Evolutionary conservation across 2,113 vertebrate genomes (phyloP).

Genomic region (Microtus richardsoni): DNA sequence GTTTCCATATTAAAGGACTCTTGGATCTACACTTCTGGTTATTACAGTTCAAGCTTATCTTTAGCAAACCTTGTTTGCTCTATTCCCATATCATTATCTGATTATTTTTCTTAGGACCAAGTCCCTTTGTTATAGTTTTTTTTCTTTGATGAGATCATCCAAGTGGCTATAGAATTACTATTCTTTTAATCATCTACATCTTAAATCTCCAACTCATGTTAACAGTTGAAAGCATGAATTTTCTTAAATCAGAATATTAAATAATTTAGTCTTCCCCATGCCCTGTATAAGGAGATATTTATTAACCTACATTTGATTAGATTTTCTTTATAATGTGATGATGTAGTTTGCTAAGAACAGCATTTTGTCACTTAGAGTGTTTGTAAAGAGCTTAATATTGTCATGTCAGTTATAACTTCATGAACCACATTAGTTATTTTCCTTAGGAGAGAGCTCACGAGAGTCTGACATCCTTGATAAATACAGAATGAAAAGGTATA

Average conservation of each 20-base stretch:
- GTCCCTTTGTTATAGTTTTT: neutral
- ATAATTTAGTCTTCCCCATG: neutral
- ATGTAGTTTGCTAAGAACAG: neutral
- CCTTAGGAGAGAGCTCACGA: neutral
- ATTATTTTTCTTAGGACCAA: slow-evolving; percentile 11
- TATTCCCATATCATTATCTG: neutral
- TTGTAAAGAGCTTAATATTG: neutral
- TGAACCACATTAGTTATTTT: neutral
- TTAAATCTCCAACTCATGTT: neutral
- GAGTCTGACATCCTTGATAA: neutral
- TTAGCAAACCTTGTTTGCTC: slow-evolving; percentile 7
- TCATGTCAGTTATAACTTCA: neutral
- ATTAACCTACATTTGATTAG: neutral
- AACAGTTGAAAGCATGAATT: neutral
- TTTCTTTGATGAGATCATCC: neutral
- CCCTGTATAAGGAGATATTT: neutral
- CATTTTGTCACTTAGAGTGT: neutral
- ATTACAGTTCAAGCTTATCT: neutral
- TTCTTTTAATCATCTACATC: neutral
- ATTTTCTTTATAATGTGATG: neutral
- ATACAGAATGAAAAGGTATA: neutral
- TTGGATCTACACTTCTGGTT: neutral
- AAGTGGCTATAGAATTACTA: neutral
- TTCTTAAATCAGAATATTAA: neutral
- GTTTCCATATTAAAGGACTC: neutral